Percentiles rank a stretch among this genome's conserved stretches.
phyloP scores from a whole-genome alignment of 2,888 invertebrate genomes.

The Ichneumon xanthorius region DNA sequence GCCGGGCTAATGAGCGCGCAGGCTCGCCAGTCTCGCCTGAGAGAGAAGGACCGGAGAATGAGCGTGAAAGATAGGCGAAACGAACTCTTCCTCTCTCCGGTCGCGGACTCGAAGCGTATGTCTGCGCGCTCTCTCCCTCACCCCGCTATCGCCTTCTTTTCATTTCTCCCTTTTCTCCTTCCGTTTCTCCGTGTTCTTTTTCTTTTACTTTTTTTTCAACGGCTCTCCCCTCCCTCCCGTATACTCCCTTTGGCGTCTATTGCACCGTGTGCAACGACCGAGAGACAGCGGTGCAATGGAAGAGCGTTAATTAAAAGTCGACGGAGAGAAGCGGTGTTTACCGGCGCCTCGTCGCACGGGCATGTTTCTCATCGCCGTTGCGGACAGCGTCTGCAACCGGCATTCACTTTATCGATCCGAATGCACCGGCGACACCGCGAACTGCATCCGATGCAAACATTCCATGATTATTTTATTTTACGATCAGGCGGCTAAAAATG shows the following conservation, averaged over 20 bases:
- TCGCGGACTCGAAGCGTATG: constrained; percentile 39
- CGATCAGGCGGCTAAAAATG: background rate
- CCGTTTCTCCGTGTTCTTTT: constrained; percentile 41
- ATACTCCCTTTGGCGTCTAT: constrained; percentile 30
- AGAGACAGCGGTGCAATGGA: constrained; percentile 66
- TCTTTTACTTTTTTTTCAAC: constrained; percentile 43
- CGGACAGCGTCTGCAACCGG: constrained; percentile 35
- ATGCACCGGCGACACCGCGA: constrained; percentile 10
- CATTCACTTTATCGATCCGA: constrained; percentile 56
- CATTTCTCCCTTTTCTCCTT: constrained; percentile 48
- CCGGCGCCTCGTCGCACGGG: constrained; percentile 54
- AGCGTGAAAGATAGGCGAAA: constrained; percentile 25
- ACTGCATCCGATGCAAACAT: background rate
- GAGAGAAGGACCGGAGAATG: constrained; percentile 9
- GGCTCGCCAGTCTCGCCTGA: constrained; percentile 45
- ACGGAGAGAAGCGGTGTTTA: constrained; percentile 56
- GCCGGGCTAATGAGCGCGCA: constrained; percentile 61
- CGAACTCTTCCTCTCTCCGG: constrained; percentile 9
- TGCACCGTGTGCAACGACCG: constrained; percentile 46
- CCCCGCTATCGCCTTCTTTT: constrained; percentile 38
- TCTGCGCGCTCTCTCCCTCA: constrained; percentile 26
- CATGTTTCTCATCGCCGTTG: constrained; percentile 37
- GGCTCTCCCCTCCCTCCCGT: constrained; percentile 8
- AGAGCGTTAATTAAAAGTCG: constrained; percentile 70
- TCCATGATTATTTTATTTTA: background rate